Conservation (phyloP, 2,888 invertebrate species). For the Beris chalybata region DNA sequence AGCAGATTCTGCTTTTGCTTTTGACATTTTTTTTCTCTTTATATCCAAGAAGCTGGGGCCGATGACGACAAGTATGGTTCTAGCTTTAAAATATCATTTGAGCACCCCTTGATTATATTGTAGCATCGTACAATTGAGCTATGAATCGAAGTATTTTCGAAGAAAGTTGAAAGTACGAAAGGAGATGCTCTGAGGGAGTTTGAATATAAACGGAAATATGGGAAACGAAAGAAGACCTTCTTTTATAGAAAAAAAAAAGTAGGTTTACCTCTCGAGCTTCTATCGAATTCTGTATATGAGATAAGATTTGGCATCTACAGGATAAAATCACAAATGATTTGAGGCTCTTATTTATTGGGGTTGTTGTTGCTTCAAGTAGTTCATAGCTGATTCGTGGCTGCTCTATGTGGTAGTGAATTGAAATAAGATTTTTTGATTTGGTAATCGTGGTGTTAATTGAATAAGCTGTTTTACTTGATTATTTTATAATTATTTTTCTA, state of each 20-base stretch:
- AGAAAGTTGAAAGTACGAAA: conserved; percentile 15
- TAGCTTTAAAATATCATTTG: conserved; percentile 30
- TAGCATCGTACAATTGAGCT: conserved; percentile 27
- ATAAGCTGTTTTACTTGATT: too few relatives aligned
- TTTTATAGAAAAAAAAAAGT: conserved; percentile 7
- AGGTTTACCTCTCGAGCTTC: conserved; percentile 19
- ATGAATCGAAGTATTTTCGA: conserved; percentile 18
- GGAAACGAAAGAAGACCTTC: conserved; percentile 2
- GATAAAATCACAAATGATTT: conserved; percentile 29
- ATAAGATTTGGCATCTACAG: conserved; percentile 28
- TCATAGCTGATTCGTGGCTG: too few relatives aligned
- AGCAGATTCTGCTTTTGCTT: not conserved
- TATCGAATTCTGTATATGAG: conserved; percentile 25
- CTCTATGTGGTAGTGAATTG: too few relatives aligned
- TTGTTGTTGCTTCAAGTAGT: too few relatives aligned
- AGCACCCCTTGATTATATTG: conserved; percentile 28
- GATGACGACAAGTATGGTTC: conserved; percentile 3
- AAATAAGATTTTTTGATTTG: too few relatives aligned
- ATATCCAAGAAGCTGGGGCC: not conserved
- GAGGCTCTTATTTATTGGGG: conserved; percentile 5
- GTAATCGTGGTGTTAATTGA: too few relatives aligned
- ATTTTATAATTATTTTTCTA: too few relatives aligned
- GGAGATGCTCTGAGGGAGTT: conserved; percentile 24
- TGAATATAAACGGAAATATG: conserved; percentile 3
- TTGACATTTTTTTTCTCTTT: conserved; percentile 9